A percentile compares a stretch with the other conserved stretches of the same genome.
Evolutionary conservation across 2,888 invertebrate genomes (phyloP).

Genomic region (Caenorhabditis sp.): DNA sequence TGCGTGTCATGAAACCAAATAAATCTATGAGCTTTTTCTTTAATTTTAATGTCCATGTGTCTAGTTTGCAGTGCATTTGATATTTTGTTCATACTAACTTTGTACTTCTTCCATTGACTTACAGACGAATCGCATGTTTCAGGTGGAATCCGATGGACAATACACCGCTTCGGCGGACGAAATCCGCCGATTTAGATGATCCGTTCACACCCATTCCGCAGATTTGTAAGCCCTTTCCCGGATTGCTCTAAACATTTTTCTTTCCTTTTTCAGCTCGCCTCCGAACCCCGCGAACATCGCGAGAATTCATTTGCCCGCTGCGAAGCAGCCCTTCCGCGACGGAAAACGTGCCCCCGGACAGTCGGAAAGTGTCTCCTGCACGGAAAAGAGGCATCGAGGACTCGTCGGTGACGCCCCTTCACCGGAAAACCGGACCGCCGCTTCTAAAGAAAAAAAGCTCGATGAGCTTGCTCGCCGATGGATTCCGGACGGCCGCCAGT

Average conservation of each 20-base stretch:
- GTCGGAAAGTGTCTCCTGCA: not conserved
- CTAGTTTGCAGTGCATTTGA: too few relatives aligned
- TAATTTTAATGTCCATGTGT: too few relatives aligned
- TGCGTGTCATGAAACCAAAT: too few relatives aligned
- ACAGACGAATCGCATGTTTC: not conserved
- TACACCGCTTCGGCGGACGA: slow-evolving; percentile 28
- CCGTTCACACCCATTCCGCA: slow-evolving; percentile 44
- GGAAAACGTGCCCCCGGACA: not conserved
- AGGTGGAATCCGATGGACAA: slow-evolving; percentile 9
- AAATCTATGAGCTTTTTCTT: too few relatives aligned
- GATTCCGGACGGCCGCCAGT: slow-evolving; percentile 47
- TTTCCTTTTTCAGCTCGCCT: slow-evolving; percentile 20
- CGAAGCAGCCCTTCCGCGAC: not conserved
- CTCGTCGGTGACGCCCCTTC: slow-evolving; percentile 34
- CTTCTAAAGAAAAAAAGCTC: slow-evolving; percentile 38
- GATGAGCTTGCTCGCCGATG: slow-evolving; percentile 38
- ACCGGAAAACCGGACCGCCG: slow-evolving; percentile 35
- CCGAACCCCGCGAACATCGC: slow-evolving; percentile 32
- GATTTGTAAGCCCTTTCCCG: slow-evolving; percentile 14
- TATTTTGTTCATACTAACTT: too few relatives aligned
- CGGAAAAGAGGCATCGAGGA: slow-evolving; percentile 37
- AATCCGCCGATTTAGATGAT: slow-evolving; percentile 43
- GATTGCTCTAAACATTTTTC: not conserved
- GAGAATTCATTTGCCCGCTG: slow-evolving; percentile 37
- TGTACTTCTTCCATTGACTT: too few relatives aligned